A percentile compares a stretch with the other conserved stretches of the same genome.
These are phyloP conservation scores for Ardeotis arabs DNA, from an alignment of 2,113 vertebrate genomes.

Conservation along the genomic window DNA sequence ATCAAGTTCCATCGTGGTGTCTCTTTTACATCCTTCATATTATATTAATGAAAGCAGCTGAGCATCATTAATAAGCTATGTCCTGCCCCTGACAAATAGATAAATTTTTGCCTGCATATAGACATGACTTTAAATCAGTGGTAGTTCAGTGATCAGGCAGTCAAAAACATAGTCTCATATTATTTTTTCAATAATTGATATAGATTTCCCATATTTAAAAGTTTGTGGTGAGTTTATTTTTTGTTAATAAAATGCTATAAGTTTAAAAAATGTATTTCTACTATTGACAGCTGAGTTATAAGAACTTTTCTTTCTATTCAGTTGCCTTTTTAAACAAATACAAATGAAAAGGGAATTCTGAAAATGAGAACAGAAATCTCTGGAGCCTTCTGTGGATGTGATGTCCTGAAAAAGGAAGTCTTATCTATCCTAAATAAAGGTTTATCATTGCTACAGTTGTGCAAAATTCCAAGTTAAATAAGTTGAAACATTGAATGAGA, in stretches of 20 bases:
- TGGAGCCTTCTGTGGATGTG: not conserved
- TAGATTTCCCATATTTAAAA: not conserved
- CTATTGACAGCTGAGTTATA: not conserved
- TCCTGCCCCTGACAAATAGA: not conserved
- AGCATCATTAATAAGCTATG: not conserved
- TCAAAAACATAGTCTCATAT: not conserved
- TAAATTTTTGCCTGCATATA: not conserved
- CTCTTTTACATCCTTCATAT: not conserved
- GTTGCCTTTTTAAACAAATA: not conserved
- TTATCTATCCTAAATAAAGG: not conserved
- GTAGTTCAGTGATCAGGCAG: not conserved
- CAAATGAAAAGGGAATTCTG: not conserved
- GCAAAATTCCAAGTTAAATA: not conserved
- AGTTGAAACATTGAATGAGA: not conserved
- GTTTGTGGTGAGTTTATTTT: not conserved
- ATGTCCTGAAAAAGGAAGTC: not conserved
- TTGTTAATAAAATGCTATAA: not conserved
- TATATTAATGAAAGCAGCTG: not conserved
- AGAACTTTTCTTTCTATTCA: not conserved
- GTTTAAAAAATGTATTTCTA: not conserved
- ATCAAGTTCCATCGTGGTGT: not conserved
- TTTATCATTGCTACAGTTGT: not conserved
- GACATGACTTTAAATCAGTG: not conserved
- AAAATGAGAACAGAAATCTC: not conserved
- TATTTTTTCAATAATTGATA: not conserved